A percentile compares a stretch with the other conserved stretches of the same genome.
These are phyloP conservation scores for Sesamia nonagrioides DNA, from an alignment of 1,140 invertebrate genomes.

Conservation along the genomic window DNA sequence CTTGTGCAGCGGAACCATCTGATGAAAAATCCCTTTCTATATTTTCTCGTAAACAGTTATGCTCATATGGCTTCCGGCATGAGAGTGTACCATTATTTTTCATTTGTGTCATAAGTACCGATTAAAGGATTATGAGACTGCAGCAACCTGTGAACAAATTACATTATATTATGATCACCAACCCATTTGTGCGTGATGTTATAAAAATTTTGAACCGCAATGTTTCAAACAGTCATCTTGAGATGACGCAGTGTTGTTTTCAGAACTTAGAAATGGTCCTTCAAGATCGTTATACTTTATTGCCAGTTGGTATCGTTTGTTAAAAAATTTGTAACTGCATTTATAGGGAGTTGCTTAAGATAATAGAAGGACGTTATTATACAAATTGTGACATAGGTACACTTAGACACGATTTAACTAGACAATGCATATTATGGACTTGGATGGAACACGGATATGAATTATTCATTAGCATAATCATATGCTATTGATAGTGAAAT, in stretches of 20 bases:
- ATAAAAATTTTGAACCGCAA: constrained; percentile 16
- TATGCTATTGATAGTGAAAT: too few species aligned
- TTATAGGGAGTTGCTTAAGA: too few species aligned
- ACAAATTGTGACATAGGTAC: too few species aligned
- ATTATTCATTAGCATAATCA: too few species aligned
- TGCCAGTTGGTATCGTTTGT: background rate
- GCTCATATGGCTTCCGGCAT: constrained; percentile 12
- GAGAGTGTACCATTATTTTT: constrained; percentile 28
- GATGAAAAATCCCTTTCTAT: constrained; percentile 10
- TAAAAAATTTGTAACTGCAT: background rate
- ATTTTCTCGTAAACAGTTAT: constrained; percentile 30
- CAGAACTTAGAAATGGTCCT: background rate
- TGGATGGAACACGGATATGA: too few species aligned
- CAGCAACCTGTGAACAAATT: constrained; percentile 29
- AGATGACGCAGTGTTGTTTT: background rate
- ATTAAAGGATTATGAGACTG: constrained; percentile 21
- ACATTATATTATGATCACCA: constrained; percentile 14
- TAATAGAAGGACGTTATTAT: too few species aligned
- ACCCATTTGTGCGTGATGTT: background rate
- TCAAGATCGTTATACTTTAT: background rate
- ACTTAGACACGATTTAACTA: too few species aligned
- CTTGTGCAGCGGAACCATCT: background rate
- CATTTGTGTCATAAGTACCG: constrained; percentile 20
- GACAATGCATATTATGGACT: too few species aligned
- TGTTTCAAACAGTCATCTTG: background rate